These are phyloP conservation scores for Phortica magna DNA, from an alignment of 2,888 invertebrate species.

Conservation along the genomic window DNA sequence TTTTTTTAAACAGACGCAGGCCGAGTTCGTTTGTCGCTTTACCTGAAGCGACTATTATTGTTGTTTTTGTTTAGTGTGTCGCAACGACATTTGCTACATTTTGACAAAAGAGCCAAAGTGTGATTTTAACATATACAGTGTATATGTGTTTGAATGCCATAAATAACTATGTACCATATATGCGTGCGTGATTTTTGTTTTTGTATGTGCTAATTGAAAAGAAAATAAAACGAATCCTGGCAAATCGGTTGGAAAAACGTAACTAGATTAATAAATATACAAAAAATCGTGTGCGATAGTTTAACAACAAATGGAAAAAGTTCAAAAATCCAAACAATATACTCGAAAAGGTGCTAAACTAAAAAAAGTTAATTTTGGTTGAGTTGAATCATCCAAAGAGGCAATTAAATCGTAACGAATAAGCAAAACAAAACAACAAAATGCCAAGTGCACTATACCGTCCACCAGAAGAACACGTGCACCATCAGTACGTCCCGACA, in stretches of 20 bases:
- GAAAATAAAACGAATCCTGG: constrained; percentile 3
- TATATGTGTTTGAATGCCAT: too few relatives aligned
- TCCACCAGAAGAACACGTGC: constrained; percentile 48
- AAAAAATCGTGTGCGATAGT: background rate
- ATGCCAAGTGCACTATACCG: constrained; percentile 66
- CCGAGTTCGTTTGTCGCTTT: too few relatives aligned
- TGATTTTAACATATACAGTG: too few relatives aligned
- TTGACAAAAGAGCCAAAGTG: too few relatives aligned
- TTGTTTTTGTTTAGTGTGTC: too few relatives aligned
- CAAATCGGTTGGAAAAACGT: background rate
- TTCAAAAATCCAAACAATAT: background rate
- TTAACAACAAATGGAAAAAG: background rate
- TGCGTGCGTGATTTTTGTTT: background rate
- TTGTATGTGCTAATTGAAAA: background rate
- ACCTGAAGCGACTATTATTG: too few relatives aligned
- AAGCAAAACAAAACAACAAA: constrained; percentile 31
- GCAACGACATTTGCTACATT: too few relatives aligned
- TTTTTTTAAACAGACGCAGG: too few relatives aligned
- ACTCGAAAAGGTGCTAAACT: background rate
- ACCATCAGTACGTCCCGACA: background rate
- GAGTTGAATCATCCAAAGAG: background rate
- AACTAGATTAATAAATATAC: background rate
- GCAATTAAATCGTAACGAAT: background rate
- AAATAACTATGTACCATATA: too few relatives aligned
- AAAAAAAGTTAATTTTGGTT: background rate